phyloP scores from a whole-genome alignment of 2,888 invertebrate species.

The Drosophila kambysellisi region DNA sequence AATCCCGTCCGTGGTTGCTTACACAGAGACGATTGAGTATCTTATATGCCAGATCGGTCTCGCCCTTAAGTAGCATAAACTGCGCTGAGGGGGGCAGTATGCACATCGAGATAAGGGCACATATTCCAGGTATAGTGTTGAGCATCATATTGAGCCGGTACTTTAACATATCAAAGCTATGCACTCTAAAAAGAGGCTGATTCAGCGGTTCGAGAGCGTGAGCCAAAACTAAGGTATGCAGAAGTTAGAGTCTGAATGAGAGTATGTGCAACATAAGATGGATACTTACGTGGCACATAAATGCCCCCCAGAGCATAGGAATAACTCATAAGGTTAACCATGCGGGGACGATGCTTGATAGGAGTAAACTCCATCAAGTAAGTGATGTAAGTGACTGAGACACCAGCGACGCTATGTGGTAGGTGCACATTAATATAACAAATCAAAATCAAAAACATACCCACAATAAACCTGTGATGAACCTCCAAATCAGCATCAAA shows the following conservation, averaged over 20 bases:
- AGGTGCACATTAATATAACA: background rate
- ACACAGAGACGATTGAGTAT: slow-evolving; percentile 35
- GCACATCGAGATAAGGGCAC: background rate
- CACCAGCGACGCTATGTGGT: slow-evolving; percentile 30
- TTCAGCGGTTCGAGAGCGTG: slow-evolving; percentile 13
- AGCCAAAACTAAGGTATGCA: slow-evolving; percentile 10
- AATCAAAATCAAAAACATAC: slow-evolving; percentile 8
- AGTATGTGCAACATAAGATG: background rate
- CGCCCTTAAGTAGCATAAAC: slow-evolving; percentile 24
- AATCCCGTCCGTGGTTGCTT: slow-evolving; percentile 26
- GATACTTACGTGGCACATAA: slow-evolving; percentile 37
- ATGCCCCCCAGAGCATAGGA: slow-evolving; percentile 12
- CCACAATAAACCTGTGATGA: slow-evolving; percentile 36
- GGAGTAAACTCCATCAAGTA: slow-evolving; percentile 46
- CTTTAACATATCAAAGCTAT: slow-evolving; percentile 1
- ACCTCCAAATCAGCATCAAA: slow-evolving; percentile 25
- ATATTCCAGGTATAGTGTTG: slow-evolving; percentile 17
- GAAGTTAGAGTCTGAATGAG: background rate
- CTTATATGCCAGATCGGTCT: slow-evolving; percentile 23
- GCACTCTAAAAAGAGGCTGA: background rate
- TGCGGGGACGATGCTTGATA: slow-evolving; percentile 23
- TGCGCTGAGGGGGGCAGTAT: slow-evolving; percentile 52
- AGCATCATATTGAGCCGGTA: slow-evolving; percentile 43
- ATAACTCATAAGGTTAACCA: slow-evolving; percentile 33
- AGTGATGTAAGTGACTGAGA: slow-evolving; percentile 13